Evolutionary conservation across 2,888 invertebrate species (phyloP).

Genomic region (Noctua comes): DNA sequence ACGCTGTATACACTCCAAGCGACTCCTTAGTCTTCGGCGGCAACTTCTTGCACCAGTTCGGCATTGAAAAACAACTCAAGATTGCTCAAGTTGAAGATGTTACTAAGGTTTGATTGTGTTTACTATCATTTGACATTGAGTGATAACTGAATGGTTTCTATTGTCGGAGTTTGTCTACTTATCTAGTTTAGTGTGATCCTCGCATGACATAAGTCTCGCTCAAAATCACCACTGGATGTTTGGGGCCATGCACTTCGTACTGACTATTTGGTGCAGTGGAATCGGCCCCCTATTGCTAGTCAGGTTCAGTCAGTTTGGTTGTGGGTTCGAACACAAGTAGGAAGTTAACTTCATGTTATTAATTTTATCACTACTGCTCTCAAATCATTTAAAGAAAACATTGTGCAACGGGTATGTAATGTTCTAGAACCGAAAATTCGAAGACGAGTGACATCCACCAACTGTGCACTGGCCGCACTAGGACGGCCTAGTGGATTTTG

Average conservation of each 20-base stretch:
- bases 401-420: not conserved
- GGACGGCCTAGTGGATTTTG: too few species aligned
- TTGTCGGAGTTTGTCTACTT: not conserved
- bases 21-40: conserved; percentile 99
- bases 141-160: too few species aligned
- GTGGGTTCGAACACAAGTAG: too few species aligned
- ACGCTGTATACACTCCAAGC: conserved; percentile 98
- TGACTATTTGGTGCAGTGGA: not conserved
- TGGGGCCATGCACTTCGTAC: not conserved
- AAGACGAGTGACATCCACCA: not conserved
- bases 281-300: too few species aligned
- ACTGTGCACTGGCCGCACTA: too few species aligned
- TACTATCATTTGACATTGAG: not conserved
- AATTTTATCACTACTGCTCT: not conserved
- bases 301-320: too few species aligned
- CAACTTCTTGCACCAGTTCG: conserved; percentile 98
- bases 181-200: not conserved
- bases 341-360: too few species aligned
- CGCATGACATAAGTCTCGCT: not conserved
- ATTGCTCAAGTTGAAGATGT: conserved; percentile 98
- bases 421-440: not conserved
- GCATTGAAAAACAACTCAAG: conserved; percentile 98
- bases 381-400: not conserved
- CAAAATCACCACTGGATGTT: not conserved
- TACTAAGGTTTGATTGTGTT: conserved; percentile 92